These are phyloP conservation scores for Prorops nasuta DNA, from an alignment of 1,140 invertebrate species.

Conservation along the genomic window DNA sequence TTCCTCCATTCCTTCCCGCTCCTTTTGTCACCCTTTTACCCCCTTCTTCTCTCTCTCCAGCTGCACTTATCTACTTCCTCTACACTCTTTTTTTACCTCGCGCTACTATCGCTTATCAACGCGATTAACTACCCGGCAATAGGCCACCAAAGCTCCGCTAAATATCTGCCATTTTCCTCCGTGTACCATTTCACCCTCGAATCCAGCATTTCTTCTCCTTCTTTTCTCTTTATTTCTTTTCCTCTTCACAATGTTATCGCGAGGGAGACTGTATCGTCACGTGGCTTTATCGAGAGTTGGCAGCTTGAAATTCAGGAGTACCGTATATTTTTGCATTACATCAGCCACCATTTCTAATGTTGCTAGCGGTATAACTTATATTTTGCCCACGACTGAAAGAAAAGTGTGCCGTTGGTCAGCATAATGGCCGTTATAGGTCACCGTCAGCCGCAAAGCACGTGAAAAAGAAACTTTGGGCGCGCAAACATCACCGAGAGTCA, in stretches of 20 bases:
- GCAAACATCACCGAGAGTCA: constrained; percentile 3
- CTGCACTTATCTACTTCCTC: constrained; percentile 23
- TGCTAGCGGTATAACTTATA: neutral
- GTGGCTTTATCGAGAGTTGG: too few relatives aligned
- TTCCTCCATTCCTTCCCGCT: constrained; percentile 20
- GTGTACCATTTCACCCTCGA: too few relatives aligned
- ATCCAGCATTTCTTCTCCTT: too few relatives aligned
- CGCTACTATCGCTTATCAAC: constrained; percentile 4
- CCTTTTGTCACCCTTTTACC: constrained; percentile 13
- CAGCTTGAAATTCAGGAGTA: too few relatives aligned
- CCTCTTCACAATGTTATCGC: too few relatives aligned
- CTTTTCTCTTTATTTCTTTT: too few relatives aligned
- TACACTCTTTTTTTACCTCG: constrained; percentile 14
- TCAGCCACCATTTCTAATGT: too few relatives aligned
- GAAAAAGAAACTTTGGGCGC: constrained; percentile 4
- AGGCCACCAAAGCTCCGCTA: too few relatives aligned
- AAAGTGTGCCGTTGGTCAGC: neutral
- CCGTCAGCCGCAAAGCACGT: constrained; percentile 2
- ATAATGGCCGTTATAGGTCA: constrained; percentile 1
- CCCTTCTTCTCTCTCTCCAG: constrained; percentile 1
- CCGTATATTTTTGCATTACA: too few relatives aligned
- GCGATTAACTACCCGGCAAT: too few relatives aligned
- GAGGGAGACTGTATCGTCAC: too few relatives aligned
- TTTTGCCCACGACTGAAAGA: neutral
- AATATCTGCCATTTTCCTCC: too few relatives aligned